Conservation (phyloP, 2,113 vertebrate genomes). For the Agelaius tricolor region DNA sequence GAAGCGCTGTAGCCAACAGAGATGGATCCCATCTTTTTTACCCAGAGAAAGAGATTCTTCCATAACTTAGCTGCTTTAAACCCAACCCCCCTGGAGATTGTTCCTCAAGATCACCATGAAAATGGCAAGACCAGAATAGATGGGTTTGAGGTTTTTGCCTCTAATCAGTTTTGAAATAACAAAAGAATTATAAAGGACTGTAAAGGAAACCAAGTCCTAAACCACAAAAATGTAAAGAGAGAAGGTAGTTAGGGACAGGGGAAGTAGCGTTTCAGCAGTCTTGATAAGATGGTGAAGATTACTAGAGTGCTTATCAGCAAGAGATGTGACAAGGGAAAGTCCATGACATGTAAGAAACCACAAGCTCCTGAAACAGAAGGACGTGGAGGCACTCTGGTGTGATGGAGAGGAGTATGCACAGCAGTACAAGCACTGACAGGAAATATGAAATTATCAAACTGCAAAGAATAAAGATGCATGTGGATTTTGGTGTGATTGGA, state of each 20-base stretch:
- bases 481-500: neutral
- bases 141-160: accelerated
- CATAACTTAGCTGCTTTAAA: neutral
- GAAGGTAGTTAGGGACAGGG: neutral
- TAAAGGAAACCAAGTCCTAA: neutral
- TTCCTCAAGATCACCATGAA: neutral
- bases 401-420: neutral
- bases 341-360: neutral
- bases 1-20: neutral
- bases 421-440: neutral
- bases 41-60: neutral
- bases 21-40: neutral
- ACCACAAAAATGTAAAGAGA: neutral
- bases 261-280: neutral
- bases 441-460: neutral
- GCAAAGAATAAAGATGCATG: neutral
- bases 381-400: neutral
- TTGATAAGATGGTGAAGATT: neutral
- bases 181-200: neutral
- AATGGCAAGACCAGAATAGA: neutral
- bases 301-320: neutral
- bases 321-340: neutral
- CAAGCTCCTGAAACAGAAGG: neutral
- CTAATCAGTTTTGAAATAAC: neutral
- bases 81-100: neutral